Evolutionary conservation across 2,888 invertebrate species (phyloP).

Genomic region (Andricus curvator): DNA sequence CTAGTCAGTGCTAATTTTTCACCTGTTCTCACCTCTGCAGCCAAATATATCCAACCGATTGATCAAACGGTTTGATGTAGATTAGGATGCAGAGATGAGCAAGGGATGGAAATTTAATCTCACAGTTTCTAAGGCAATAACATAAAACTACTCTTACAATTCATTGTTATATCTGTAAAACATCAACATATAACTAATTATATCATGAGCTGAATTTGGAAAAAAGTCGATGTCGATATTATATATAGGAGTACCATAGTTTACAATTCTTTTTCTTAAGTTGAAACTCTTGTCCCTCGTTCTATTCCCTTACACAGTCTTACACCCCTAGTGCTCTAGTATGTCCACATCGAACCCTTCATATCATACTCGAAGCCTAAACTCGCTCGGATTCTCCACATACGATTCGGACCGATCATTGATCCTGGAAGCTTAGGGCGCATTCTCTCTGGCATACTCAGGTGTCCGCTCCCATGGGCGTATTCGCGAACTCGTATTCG

Average conservation of each 20-base stretch:
- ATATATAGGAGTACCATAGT: not conserved
- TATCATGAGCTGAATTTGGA: too few species aligned
- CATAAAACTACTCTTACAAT: too few species aligned
- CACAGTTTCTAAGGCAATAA: too few species aligned
- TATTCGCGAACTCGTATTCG: conserved; percentile 49
- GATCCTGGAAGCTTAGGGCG: conserved; percentile 55
- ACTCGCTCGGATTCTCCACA: conserved; percentile 42
- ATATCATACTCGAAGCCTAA: conserved; percentile 1
- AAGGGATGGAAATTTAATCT: too few species aligned
- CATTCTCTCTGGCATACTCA: conserved; percentile 68
- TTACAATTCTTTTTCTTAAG: conserved; percentile 3
- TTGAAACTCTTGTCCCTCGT: not conserved
- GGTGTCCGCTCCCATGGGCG: conserved; percentile 72
- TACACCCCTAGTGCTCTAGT: not conserved
- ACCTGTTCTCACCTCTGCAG: too few species aligned
- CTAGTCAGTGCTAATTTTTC: too few species aligned
- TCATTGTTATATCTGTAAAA: too few species aligned
- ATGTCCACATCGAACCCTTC: conserved; percentile 41
- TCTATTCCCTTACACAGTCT: conserved; percentile 3
- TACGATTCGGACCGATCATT: conserved; percentile 50
- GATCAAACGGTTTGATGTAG: too few species aligned
- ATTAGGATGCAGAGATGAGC: too few species aligned
- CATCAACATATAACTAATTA: too few species aligned
- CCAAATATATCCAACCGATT: too few species aligned
- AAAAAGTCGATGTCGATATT: not conserved